A percentile compares a stretch with the other conserved stretches of the same genome.
Conservation (phyloP, 2,113 vertebrate genomes). For the Anseranas semipalmata region DNA sequence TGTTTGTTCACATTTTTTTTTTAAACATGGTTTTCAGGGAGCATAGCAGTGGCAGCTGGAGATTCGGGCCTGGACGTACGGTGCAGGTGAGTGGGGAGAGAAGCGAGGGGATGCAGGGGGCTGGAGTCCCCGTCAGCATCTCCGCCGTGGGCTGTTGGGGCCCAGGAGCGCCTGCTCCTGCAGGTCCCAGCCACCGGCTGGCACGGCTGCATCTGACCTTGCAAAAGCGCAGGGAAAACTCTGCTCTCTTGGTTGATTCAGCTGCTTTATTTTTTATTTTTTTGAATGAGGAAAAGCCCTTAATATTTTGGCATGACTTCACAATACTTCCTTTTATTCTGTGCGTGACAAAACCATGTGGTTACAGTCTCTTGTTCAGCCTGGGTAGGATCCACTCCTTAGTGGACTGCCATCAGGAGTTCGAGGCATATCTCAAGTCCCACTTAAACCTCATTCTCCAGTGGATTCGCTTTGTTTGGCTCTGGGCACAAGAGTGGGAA, state of each 20-base stretch:
- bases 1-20: not conserved
- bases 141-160: not conserved
- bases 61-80: not conserved
- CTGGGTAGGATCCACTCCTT: not conserved
- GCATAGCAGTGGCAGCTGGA: not conserved
- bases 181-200: not conserved
- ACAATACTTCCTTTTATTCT: not conserved
- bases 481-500: not conserved
- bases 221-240: not conserved
- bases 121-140: not conserved
- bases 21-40: not conserved
- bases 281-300: not conserved
- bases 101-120: not conserved
- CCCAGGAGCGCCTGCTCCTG: accelerated
- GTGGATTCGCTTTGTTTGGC: not conserved
- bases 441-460: not conserved
- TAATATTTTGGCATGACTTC: not conserved
- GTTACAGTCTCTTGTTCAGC: not conserved
- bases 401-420: not conserved
- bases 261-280: not conserved
- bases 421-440: not conserved
- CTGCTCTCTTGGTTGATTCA: not conserved
- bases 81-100: not conserved
- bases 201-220: not conserved
- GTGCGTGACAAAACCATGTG: not conserved